Conservation (phyloP, 2,888 invertebrate species). For the Tortricodes alternella region DNA sequence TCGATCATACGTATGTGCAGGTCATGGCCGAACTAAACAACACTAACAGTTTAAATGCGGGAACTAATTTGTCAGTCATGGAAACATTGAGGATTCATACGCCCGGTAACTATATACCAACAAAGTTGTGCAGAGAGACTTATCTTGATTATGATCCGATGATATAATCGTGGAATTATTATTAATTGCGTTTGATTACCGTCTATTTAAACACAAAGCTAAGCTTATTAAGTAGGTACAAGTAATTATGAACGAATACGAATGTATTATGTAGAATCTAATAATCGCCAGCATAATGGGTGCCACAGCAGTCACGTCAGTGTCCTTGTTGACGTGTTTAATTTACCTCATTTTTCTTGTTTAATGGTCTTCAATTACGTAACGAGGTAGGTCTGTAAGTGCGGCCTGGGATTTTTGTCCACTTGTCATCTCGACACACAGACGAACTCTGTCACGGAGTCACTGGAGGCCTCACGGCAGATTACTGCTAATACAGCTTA, state of each 20-base stretch:
- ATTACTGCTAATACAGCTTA: constrained; percentile 47
- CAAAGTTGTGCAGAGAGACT: constrained; percentile 35
- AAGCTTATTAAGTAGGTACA: constrained; percentile 16
- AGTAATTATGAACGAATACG: constrained; percentile 28
- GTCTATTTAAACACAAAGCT: constrained; percentile 35
- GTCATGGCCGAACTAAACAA: constrained; percentile 64
- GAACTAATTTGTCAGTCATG: constrained; percentile 59
- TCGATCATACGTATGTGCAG: constrained; percentile 43
- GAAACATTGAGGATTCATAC: constrained; percentile 39
- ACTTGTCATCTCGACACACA: constrained; percentile 25
- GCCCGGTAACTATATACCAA: constrained; percentile 37
- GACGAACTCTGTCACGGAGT: constrained; percentile 11
- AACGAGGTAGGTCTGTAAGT: constrained; percentile 12
- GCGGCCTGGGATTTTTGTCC: constrained; percentile 16
- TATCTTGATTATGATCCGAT: constrained; percentile 41
- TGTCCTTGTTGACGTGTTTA: constrained; percentile 51
- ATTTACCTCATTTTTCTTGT: constrained; percentile 45
- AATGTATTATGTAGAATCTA: constrained; percentile 36
- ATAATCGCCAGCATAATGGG: constrained; percentile 32
- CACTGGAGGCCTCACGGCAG: constrained; percentile 30
- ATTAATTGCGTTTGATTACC: constrained; percentile 46
- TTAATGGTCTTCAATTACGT: constrained; percentile 41
- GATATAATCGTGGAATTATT: constrained; percentile 51
- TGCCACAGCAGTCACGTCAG: constrained; percentile 43
- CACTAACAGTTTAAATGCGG: constrained; percentile 50